Evolutionary conservation across 1,140 invertebrate genomes (phyloP).

Genomic region (Polyergus mexicanus): DNA sequence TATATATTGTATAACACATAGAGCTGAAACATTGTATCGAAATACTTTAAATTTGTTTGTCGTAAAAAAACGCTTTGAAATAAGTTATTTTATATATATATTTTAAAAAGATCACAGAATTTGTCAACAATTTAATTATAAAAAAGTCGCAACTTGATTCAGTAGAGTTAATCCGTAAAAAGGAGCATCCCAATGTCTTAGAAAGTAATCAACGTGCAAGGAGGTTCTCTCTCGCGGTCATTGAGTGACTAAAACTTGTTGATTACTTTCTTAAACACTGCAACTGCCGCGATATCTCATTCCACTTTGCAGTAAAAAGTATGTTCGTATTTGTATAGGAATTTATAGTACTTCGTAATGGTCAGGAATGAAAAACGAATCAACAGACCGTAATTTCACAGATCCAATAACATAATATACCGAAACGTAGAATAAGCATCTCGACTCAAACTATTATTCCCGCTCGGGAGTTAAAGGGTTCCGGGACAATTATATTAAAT

Average conservation of each 20-base stretch:
- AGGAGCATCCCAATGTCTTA: background rate
- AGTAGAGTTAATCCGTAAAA: background rate
- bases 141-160: background rate
- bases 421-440: constrained; percentile 33
- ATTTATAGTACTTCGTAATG: constrained; percentile 24
- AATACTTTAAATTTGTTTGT: constrained; percentile 8
- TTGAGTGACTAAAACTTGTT: constrained; percentile 28
- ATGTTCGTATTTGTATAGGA: constrained; percentile 24
- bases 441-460: constrained; percentile 38
- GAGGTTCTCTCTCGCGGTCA: background rate
- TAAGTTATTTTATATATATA: background rate
- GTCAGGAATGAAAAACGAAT: constrained; percentile 50
- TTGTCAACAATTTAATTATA: background rate
- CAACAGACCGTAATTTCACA: constrained; percentile 20
- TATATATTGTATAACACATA: too few species aligned
- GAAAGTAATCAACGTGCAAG: constrained; percentile 41
- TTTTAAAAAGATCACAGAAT: background rate
- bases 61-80: background rate
- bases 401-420: constrained; percentile 17
- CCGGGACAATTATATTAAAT: constrained; percentile 28
- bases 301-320: constrained; percentile 31
- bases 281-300: constrained; percentile 21
- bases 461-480: background rate
- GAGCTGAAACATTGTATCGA: background rate
- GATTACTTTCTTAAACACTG: constrained; percentile 52